Evolutionary conservation across 2,797 vertebrate species (phyloP).

Genomic region (Microctenopoma stevenorrisi): DNA sequence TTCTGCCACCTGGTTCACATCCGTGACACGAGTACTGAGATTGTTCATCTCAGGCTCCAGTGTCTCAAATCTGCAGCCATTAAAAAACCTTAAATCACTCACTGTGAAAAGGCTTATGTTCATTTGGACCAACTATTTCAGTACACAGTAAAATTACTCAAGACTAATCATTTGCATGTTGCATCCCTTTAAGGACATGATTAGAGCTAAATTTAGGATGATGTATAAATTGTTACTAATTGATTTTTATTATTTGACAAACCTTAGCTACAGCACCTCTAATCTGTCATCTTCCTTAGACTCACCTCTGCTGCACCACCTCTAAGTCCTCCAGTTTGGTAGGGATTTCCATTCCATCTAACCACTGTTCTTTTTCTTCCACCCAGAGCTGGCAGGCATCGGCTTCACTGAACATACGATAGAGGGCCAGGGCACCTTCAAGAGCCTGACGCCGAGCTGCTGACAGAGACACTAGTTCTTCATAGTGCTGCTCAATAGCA

Average conservation of each 20-base stretch:
- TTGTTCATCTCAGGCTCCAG: constrained; percentile 96
- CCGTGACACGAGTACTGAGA: constrained; percentile 84
- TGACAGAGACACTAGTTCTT: constrained; percentile 86
- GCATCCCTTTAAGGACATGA: constrained; percentile 1
- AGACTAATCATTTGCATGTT: not conserved
- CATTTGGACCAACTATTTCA: not conserved
- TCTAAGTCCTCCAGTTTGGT: constrained; percentile 95
- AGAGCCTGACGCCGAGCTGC: constrained; percentile 85
- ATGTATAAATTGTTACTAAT: not conserved
- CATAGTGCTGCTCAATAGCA: constrained; percentile 87
- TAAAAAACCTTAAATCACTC: constrained; percentile 20
- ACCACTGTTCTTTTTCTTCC: constrained; percentile 95
- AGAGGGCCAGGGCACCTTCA: constrained; percentile 89
- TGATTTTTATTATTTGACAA: not conserved
- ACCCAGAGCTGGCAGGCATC: constrained; percentile 95
- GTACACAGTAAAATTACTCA: not conserved
- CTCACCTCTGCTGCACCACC: constrained; percentile 95
- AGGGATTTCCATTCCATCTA: constrained; percentile 89
- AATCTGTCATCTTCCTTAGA: not conserved
- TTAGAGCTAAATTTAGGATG: not conserved
- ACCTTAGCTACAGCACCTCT: not conserved
- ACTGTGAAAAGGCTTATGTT: constrained; percentile 3
- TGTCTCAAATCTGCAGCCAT: constrained; percentile 90
- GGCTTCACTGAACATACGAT: constrained; percentile 95
- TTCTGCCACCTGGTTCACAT: constrained; percentile 89